Percentiles rank a stretch among this genome's conserved stretches.
These are phyloP conservation scores for Parus major DNA, from an alignment of 2,113 vertebrate genomes.

Conservation along the genomic window DNA sequence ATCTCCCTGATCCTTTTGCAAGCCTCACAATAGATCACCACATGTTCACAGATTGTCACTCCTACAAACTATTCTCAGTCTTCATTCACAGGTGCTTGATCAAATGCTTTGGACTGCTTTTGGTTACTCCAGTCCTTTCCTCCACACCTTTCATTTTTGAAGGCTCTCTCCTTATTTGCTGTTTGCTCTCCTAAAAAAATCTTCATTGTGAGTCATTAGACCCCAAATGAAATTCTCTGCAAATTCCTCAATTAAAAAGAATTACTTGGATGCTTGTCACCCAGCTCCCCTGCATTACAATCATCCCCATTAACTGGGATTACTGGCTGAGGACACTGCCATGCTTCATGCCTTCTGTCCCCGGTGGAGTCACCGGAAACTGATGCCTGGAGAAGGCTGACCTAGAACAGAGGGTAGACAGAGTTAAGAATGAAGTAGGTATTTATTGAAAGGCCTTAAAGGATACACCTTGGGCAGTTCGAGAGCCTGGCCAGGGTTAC, in stretches of 20 bases:
- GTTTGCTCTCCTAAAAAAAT: fast-evolving
- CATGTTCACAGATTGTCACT: not conserved
- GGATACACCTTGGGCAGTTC: too few species aligned
- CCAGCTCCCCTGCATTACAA: not conserved
- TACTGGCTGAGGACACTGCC: not conserved
- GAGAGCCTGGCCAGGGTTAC: too few species aligned
- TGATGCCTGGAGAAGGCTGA: too few species aligned
- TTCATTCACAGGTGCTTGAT: not conserved
- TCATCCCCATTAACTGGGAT: not conserved
- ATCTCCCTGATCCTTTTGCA: not conserved
- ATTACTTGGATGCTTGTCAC: not conserved
- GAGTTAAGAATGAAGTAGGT: too few species aligned
- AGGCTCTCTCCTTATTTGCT: not conserved
- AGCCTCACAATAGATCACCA: not conserved
- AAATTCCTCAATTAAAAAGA: not conserved
- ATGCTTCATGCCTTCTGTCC: too few species aligned
- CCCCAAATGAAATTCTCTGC: not conserved
- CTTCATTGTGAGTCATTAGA: not conserved
- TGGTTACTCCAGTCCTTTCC: not conserved
- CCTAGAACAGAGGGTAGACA: too few species aligned
- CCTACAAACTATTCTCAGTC: not conserved
- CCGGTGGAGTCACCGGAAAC: too few species aligned
- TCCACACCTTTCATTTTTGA: not conserved
- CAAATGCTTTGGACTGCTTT: not conserved
- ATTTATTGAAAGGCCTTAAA: too few species aligned